phyloP scores from a whole-genome alignment of 1,140 invertebrate genomes.

The Drosophila saltans region DNA sequence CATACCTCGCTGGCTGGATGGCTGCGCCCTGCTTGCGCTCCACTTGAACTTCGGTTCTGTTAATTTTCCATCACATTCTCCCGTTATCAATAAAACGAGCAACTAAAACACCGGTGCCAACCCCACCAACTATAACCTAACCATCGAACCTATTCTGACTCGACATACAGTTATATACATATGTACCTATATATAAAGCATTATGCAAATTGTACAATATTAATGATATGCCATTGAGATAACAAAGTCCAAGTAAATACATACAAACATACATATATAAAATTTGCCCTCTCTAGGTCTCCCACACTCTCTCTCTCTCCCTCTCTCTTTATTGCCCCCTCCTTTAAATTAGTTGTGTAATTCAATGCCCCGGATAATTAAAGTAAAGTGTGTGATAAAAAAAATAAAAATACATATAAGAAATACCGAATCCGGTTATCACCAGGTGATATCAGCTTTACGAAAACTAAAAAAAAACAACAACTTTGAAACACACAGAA shows the following conservation, averaged over 20 bases:
- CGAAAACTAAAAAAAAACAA: no score
- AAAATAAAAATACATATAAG: background rate
- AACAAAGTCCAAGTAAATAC: constrained; percentile 5
- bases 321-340: background rate
- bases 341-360: constrained; percentile 49
- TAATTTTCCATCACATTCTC: constrained; percentile 19
- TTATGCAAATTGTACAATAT: constrained; percentile 18
- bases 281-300: background rate
- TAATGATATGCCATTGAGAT: constrained; percentile 14
- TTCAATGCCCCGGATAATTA: constrained; percentile 50
- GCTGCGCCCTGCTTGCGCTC: background rate
- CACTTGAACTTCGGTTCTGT: constrained; percentile 18
- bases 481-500: background rate
- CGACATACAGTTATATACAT: no score
- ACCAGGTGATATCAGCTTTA: constrained; percentile 5
- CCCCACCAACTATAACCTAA: background rate
- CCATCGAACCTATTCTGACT: background rate
- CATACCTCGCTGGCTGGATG: no score
- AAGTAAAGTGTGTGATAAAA: constrained; percentile 27
- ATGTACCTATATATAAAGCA: background rate
- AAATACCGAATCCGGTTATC: background rate
- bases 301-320: no score
- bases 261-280: constrained; percentile 38
- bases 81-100: constrained; percentile 3
- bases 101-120: background rate